Conservation (phyloP, 2,888 invertebrate species). For the Liopterus haemorrhoidalis region DNA sequence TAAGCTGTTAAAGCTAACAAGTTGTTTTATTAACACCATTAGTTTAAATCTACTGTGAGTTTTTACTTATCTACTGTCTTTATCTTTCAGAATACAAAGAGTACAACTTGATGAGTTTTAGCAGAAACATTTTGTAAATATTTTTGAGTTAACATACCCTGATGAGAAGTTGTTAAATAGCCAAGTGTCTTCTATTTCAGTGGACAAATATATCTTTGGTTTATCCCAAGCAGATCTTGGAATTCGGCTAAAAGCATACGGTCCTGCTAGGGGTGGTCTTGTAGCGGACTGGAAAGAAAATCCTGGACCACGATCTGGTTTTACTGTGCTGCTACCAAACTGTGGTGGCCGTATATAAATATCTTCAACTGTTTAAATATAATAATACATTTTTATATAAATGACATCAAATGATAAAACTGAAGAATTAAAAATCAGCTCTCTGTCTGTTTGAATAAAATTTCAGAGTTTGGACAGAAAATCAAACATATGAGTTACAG, state of each 20-base stretch:
- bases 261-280: constrained; percentile 77
- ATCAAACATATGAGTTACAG: too few species aligned
- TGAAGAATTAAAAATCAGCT: too few species aligned
- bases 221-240: constrained; percentile 73
- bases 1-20: too few species aligned
- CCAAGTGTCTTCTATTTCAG: constrained; percentile 72
- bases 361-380: constrained; percentile 40
- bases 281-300: constrained; percentile 55
- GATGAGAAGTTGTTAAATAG: constrained; percentile 76
- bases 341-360: constrained; percentile 44
- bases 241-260: constrained; percentile 83
- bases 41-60: too few species aligned
- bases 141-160: constrained; percentile 51
- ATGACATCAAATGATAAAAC: neutral
- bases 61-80: too few species aligned
- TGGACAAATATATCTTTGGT: constrained; percentile 73
- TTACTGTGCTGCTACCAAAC: constrained; percentile 44
- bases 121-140: neutral
- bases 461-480: too few species aligned
- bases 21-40: too few species aligned
- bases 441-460: too few species aligned
- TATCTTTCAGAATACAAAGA: neutral
- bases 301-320: constrained; percentile 44
- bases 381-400: constrained; percentile 5
- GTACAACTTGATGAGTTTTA: neutral